Percentiles rank a stretch among this genome's conserved stretches.
Evolutionary conservation across 2,888 invertebrate genomes (phyloP).

Genomic region (Amiota mariae): DNA sequence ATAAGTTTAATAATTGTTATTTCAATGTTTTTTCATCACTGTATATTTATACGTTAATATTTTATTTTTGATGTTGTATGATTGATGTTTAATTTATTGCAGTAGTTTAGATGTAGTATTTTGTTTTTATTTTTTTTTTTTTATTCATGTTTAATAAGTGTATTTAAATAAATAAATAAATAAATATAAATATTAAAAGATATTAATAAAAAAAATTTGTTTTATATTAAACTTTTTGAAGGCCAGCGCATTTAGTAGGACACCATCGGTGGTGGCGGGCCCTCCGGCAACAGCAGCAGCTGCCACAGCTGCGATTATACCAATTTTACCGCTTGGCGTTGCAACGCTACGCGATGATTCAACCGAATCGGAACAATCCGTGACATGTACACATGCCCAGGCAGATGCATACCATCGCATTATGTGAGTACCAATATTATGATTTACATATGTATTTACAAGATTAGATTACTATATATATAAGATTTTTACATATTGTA

Average conservation of each 20-base stretch:
- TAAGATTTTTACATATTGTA: too few relatives aligned
- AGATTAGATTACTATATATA: too few relatives aligned
- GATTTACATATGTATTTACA: too few relatives aligned
- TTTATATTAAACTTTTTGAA: slow-evolving; percentile 52
- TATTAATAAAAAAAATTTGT: background rate
- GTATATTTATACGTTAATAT: too few relatives aligned
- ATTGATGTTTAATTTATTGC: background rate
- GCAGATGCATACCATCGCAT: slow-evolving; percentile 73
- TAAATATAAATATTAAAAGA: too few relatives aligned
- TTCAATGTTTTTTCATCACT: too few relatives aligned
- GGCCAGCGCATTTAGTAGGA: slow-evolving; percentile 59
- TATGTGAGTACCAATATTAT: slow-evolving; percentile 67
- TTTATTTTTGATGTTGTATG: too few relatives aligned
- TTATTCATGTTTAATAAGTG: too few relatives aligned
- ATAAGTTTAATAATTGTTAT: too few relatives aligned
- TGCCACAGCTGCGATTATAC: slow-evolving; percentile 74
- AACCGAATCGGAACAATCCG: slow-evolving; percentile 74
- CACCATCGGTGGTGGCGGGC: slow-evolving; percentile 72
- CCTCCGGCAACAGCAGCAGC: slow-evolving; percentile 74
- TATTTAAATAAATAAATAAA: too few relatives aligned
- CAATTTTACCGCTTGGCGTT: slow-evolving; percentile 73
- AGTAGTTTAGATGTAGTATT: background rate
- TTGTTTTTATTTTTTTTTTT: slow-evolving; percentile 13
- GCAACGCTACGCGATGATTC: slow-evolving; percentile 74
- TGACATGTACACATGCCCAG: slow-evolving; percentile 73